Evolutionary conservation across 2,888 invertebrate genomes (phyloP), one percentile per base, ranked within the genome.

Genomic region (Agrenia bidenticulata): DNA sequence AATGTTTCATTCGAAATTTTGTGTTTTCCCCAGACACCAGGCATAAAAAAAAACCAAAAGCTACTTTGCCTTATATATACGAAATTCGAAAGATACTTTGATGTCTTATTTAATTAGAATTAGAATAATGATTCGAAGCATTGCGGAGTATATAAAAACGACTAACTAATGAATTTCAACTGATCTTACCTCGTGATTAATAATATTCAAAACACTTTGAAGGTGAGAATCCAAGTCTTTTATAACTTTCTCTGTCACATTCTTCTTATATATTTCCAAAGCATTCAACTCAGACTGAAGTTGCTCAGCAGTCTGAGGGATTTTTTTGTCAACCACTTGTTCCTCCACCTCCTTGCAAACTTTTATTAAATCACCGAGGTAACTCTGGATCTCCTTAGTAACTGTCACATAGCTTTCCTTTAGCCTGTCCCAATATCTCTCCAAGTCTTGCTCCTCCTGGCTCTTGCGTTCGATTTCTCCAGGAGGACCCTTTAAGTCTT

Each of bases 361-460:
- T 2, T 54, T 19, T 5, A 27, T 23, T 0, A 68, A 26, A 9
- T 54, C 45, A 0, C 51, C 21, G 2, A 68, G 21, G 58, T 65
- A 68, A 2, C 27, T 27, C 32, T 68, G 62, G 24, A 70, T 58
- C 19, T 65, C 61, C 51, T 53, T 66, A 9, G 70, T 65, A n/a
- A 70, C 70, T 19, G 37, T 56, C 19, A 70, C 66, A 51, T 70
- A 70, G 17, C 67, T 65, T 49, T 70, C 70, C 59, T 67, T 65
- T 4, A 70, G 61, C 21, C 70, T 45, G 50, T 70, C 67, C 55
- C 63, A 67, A 58, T 67, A 70, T 37, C 67, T 50, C 27, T 67
- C 67, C 53, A 67, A 64, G 37, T 63, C 66, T 7, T 57, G 27
- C 39, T 67, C 67, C 21, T 70, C 67, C 13, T 64, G 54, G 26